Evolutionary conservation across 2,797 vertebrate species (phyloP).

Genomic region (Pygocentrus nattereri): DNA sequence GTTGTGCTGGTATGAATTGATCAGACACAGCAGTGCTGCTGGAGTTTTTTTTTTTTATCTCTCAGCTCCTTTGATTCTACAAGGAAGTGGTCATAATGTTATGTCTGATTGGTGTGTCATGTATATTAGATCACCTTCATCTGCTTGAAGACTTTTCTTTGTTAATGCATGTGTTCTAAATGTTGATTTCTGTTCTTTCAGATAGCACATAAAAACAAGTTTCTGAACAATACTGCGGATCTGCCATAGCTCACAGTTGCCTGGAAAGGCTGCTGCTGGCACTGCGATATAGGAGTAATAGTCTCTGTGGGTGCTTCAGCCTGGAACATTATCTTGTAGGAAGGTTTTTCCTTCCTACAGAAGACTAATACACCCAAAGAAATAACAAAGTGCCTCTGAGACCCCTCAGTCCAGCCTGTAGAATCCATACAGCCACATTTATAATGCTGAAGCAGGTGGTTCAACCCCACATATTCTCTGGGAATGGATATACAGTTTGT

Average conservation of each 20-base stretch:
- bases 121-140: too few species aligned
- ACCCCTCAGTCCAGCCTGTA: background rate
- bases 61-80: too few species aligned
- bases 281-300: background rate
- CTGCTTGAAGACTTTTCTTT: background rate
- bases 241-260: background rate
- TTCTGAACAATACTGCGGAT: background rate
- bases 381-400: background rate
- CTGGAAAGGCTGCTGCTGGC: background rate
- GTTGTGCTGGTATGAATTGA: too few species aligned
- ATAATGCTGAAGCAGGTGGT: slow-evolving; percentile 1
- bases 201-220: background rate
- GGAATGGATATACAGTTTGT: background rate
- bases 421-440: background rate
- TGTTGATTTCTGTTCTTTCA: background rate
- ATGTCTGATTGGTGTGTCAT: too few species aligned
- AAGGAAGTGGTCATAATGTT: too few species aligned
- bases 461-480: background rate
- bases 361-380: background rate
- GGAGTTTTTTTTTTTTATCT: too few species aligned
- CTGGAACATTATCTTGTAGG: background rate
- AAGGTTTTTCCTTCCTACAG: background rate
- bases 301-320: slow-evolving; percentile 14
- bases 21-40: too few species aligned
- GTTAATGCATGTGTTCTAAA: background rate